These are phyloP conservation scores for Natator depressus DNA, from an alignment of 2,113 vertebrate species.

Conservation along the genomic window DNA sequence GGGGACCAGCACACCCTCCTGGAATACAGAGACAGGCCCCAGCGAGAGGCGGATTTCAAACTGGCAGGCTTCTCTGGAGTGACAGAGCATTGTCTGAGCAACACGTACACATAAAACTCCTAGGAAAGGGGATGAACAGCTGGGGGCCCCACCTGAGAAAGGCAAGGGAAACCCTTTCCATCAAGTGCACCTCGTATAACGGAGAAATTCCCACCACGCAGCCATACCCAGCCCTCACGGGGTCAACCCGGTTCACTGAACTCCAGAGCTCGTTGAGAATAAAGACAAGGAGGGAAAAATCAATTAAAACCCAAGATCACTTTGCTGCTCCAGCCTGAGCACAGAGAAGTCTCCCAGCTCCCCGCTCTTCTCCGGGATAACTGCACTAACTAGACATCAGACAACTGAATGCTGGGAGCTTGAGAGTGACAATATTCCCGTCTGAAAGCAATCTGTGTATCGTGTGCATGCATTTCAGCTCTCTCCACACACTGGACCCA, in stretches of 20 bases:
- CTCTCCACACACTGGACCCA: neutral
- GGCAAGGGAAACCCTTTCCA: neutral
- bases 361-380: neutral
- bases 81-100: neutral
- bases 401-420: neutral
- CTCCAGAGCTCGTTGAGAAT: neutral
- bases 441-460: neutral
- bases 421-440: accelerated
- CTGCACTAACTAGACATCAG: accelerated
- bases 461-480: no score
- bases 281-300: neutral
- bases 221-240: neutral
- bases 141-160: neutral
- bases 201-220: neutral
- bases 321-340: neutral
- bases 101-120: neutral
- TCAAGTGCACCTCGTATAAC: neutral
- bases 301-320: neutral
- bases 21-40: neutral
- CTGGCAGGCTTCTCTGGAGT: neutral
- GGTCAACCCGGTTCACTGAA: neutral
- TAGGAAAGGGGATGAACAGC: neutral
- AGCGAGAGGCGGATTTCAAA: neutral
- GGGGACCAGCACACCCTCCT: accelerated
- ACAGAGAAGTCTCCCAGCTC: neutral